These are phyloP conservation scores for Oncorhynchus nerka DNA, from an alignment of 2,113 vertebrate species.

Conservation along the genomic window DNA sequence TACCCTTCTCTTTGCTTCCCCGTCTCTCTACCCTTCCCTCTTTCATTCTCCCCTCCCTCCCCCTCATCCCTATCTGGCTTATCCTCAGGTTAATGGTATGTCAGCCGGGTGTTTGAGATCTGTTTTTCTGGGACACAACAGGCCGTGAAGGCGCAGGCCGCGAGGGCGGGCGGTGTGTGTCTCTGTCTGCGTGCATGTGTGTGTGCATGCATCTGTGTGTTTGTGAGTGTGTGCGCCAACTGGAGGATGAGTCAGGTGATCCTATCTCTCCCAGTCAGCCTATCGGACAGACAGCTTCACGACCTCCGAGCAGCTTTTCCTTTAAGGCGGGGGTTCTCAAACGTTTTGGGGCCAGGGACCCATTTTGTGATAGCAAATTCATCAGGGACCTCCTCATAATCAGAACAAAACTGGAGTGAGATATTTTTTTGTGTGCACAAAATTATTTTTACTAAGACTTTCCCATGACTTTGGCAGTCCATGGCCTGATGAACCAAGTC, in stretches of 20 bases:
- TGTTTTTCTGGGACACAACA: conserved; percentile 44
- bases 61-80: conserved; percentile 12
- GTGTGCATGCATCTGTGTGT: neutral
- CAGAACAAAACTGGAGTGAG: too few species aligned
- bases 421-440: too few species aligned
- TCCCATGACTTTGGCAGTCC: too few species aligned
- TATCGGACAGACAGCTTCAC: neutral
- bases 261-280: neutral
- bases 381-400: too few species aligned
- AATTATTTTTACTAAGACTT: too few species aligned
- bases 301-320: neutral
- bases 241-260: neutral
- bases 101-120: conserved; percentile 39
- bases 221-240: neutral
- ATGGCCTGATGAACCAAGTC: too few species aligned
- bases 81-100: conserved; percentile 43
- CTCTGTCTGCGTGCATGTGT: conserved; percentile 16
- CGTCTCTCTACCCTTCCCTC: neutral
- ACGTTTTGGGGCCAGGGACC: too few species aligned
- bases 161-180: conserved; percentile 32
- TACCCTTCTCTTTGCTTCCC: neutral
- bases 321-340: neutral
- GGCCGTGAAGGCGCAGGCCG: conserved; percentile 36
- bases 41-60: conserved; percentile 12
- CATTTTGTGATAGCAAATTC: too few species aligned